phyloP scores from a whole-genome alignment of 2,888 invertebrate species.

The Carabus problematicus region DNA sequence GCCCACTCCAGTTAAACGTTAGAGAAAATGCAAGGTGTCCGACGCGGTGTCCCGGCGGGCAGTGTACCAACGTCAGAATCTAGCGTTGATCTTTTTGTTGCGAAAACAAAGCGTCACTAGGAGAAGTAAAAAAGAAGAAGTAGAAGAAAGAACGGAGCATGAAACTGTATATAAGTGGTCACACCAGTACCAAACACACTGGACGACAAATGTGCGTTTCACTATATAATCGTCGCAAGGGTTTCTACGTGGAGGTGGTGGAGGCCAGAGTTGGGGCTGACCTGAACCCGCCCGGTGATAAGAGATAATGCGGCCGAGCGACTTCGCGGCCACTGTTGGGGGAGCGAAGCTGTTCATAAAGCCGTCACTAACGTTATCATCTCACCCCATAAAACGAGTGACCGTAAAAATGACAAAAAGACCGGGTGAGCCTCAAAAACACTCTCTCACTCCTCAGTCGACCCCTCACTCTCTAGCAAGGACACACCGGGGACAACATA shows the following conservation, averaged over 20 bases:
- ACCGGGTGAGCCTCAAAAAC: constrained; percentile 38
- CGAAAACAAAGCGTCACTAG: no score
- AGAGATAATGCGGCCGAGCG: constrained; percentile 48
- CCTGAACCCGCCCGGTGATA: constrained; percentile 48
- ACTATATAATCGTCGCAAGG: not conserved
- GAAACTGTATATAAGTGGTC: not conserved
- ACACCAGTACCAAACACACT: not conserved
- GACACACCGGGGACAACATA: not conserved
- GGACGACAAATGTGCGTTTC: not conserved
- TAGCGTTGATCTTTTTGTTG: no score
- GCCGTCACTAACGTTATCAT: constrained; percentile 57
- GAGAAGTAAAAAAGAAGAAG: no score
- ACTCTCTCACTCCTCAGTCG: constrained; percentile 10
- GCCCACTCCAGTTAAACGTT: no score
- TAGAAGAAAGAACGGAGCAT: no score
- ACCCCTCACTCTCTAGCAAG: not conserved
- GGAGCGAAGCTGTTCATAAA: constrained; percentile 52
- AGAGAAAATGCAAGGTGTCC: no score
- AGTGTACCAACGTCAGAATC: no score
- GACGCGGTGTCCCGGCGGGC: no score
- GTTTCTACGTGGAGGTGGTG: not conserved
- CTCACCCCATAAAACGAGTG: constrained; percentile 56
- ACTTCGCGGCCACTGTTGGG: not conserved
- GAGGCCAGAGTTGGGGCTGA: no score
- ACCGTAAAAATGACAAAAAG: constrained; percentile 57